Conservation (phyloP, 2,797 vertebrate genomes). For the Melanotaenia parkinsoni region DNA sequence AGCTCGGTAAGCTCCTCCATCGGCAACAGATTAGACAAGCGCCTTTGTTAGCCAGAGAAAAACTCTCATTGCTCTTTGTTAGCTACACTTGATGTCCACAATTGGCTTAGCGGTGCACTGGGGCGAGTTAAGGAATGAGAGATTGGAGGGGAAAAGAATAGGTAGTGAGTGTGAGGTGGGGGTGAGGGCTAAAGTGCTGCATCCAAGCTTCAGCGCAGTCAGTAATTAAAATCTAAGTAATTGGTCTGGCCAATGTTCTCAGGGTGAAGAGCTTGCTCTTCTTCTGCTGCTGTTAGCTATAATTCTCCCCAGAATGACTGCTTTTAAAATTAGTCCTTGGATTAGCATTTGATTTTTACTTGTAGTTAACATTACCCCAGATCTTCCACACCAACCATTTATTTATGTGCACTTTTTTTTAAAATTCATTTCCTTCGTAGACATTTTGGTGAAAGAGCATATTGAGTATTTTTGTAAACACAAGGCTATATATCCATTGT, state of each 20-base stretch:
- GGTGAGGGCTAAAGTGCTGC: slow-evolving; percentile 43
- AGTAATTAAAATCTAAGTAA: slow-evolving; percentile 82
- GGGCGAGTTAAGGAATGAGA: slow-evolving; percentile 66
- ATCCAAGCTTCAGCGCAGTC: slow-evolving; percentile 62
- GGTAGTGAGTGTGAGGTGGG: slow-evolving; percentile 28
- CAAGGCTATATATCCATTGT: slow-evolving; percentile 40
- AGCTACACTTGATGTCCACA: slow-evolving; percentile 71
- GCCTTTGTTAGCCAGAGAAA: slow-evolving; percentile 67
- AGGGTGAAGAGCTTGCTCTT: slow-evolving; percentile 63
- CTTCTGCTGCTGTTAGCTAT: slow-evolving; percentile 49
- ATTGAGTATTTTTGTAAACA: slow-evolving; percentile 22
- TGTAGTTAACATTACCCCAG: slow-evolving; percentile 42
- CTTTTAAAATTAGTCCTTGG: slow-evolving; percentile 44
- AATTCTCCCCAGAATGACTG: slow-evolving; percentile 51
- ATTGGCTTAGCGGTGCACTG: slow-evolving; percentile 72
- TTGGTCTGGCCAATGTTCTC: slow-evolving; percentile 69
- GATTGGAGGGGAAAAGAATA: slow-evolving; percentile 53
- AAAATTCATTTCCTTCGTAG: slow-evolving; percentile 14
- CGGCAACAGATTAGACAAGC: slow-evolving; percentile 63
- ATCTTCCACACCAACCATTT: slow-evolving; percentile 32
- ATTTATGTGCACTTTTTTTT: slow-evolving; percentile 37
- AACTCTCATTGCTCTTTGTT: slow-evolving; percentile 73
- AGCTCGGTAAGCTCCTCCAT: slow-evolving; percentile 89
- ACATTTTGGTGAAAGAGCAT: slow-evolving; percentile 36
- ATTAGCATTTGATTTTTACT: slow-evolving; percentile 58